These are phyloP conservation scores for Daktulosphaira vitifoliae DNA, from an alignment of 1,140 invertebrate species.

Conservation along the genomic window DNA sequence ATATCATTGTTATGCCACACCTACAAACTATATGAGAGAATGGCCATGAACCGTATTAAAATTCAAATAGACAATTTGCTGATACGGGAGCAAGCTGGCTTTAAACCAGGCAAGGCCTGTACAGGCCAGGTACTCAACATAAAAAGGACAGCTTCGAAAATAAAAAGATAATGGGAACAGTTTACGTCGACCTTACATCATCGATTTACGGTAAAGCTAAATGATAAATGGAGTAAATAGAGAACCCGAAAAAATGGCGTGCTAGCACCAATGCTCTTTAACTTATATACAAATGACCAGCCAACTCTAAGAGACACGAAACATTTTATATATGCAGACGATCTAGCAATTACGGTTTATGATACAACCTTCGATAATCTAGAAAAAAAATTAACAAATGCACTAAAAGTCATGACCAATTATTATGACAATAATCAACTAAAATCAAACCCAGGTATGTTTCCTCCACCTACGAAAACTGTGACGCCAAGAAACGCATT, in stretches of 20 bases:
- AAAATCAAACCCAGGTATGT: slow-evolving; percentile 6
- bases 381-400: not conserved
- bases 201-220: too few species aligned
- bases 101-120: slow-evolving; percentile 31
- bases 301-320: slow-evolving; percentile 7
- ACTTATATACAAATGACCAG: too few species aligned
- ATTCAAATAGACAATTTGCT: not conserved
- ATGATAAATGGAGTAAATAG: not conserved
- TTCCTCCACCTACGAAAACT: slow-evolving; percentile 44
- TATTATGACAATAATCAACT: not conserved
- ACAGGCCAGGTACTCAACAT: slow-evolving; percentile 29
- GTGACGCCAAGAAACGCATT: slow-evolving; percentile 48
- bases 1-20: slow-evolving; percentile 34
- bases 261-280: too few species aligned
- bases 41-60: slow-evolving; percentile 24
- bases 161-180: too few species aligned
- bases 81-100: slow-evolving; percentile 27
- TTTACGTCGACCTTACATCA: too few species aligned
- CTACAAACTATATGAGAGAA: slow-evolving; percentile 33
- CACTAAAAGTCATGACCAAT: not conserved
- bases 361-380: slow-evolving; percentile 12
- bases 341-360: slow-evolving; percentile 18
- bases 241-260: too few species aligned
- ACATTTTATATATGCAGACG: slow-evolving; percentile 24
- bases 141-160: too few species aligned